Base-by-base conservation (phyloP, 2,888 invertebrate species). In the Empis stercorea region DNA sequence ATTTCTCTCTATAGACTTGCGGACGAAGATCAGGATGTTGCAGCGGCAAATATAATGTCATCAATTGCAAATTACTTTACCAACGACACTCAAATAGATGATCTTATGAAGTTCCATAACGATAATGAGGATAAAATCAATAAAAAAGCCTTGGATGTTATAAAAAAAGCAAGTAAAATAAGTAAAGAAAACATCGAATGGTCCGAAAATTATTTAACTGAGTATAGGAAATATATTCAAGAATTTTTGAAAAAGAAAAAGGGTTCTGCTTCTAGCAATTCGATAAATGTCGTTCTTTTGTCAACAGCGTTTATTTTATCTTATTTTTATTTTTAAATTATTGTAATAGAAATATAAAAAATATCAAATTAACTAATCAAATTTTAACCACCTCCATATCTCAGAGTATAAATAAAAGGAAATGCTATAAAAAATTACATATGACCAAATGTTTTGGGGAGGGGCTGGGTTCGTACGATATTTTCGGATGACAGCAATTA, bases 61-160 rank as follows among this genome's bases (percentile, higher is more conserved):
- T 58, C 56, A 43, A 59, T 69, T 46, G 62, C 66, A 5, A 48
- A 59, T 1, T 61, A 63, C 20, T 68, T 68, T 46, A 67, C 68
- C 3, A 60, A 59, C 10, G 11, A 55, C 2, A 51, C 51, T 13
- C 64, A 69, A 48, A 27, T 56, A n/a, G 43, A 54, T 0, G 53
- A 58, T 3, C 52, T 68, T 20, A 43, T 56, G 11, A 39, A 20
- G 3, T 69, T 66, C 50, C 63, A 60, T 36, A 27, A 4, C 7
- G 23, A 27, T 2, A 27, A 7, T 27, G 23, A 6, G 5, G 3
- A 27, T 0, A 27, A 40, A 40, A 23, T 27, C 27, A 14, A 27
- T 6, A 20, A 27, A 14, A 14, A n/a, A 52, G 45, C n/a, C 57
- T 63, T 0, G 49, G 51, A 1, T 30, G 50, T 1, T 5, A 48